Conservation (phyloP, 64 coral and sea anemone species). For the Montipora foliosa region DNA sequence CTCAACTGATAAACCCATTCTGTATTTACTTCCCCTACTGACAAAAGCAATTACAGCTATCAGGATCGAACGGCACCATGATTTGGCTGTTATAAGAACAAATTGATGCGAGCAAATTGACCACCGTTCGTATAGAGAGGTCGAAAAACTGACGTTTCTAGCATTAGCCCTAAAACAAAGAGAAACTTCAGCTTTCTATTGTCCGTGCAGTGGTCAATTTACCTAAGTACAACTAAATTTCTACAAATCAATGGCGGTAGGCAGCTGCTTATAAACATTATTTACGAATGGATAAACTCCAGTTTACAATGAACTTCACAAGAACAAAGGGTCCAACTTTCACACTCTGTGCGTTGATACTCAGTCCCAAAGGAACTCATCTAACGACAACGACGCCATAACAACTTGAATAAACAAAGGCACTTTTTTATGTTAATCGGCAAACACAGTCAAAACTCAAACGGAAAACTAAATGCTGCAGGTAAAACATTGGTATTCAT, state of each 20-base stretch:
- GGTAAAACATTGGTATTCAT: background rate
- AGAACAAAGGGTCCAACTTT: slow-evolving; percentile 6
- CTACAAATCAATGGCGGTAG: background rate
- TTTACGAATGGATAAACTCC: background rate
- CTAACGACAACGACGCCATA: slow-evolving; percentile 37
- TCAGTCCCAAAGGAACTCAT: slow-evolving; percentile 34
- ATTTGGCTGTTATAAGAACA: too few relatives aligned
- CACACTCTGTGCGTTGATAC: background rate
- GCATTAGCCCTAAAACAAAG: too few relatives aligned
- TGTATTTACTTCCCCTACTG: too few relatives aligned
- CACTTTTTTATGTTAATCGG: slow-evolving; percentile 33
- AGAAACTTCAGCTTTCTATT: too few relatives aligned
- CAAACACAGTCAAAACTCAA: background rate
- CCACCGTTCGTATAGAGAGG: too few relatives aligned
- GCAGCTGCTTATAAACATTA: background rate
- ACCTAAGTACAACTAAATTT: too few relatives aligned
- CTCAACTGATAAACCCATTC: too few relatives aligned
- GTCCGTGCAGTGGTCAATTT: too few relatives aligned
- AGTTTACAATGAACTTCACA: slow-evolving; percentile 31
- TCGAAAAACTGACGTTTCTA: too few relatives aligned
- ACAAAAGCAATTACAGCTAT: too few relatives aligned
- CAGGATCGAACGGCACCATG: too few relatives aligned
- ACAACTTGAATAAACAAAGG: slow-evolving; percentile 48
- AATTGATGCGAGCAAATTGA: too few relatives aligned
- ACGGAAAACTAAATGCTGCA: background rate